Conservation (phyloP, 2,797 vertebrate species). For the Hapalemur alaotrensis region DNA sequence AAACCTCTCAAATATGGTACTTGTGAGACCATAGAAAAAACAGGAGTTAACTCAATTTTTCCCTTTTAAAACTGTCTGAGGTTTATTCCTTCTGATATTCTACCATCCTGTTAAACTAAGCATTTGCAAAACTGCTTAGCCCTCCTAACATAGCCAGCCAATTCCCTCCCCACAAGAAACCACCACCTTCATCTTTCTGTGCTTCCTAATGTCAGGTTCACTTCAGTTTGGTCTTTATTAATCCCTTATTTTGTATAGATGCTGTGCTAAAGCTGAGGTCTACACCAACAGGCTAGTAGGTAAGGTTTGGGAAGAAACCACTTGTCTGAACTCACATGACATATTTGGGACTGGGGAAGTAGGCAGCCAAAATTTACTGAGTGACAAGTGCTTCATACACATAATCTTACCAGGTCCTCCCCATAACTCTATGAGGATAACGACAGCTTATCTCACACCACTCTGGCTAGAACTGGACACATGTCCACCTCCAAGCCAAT, state of each 20-base stretch:
- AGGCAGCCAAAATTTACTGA: not conserved
- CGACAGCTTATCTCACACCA: not conserved
- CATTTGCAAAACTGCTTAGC: not conserved
- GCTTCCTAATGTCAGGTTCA: not conserved
- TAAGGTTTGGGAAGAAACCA: not conserved
- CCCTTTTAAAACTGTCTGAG: not conserved
- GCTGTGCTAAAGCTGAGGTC: not conserved
- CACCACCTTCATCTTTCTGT: not conserved
- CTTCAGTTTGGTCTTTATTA: not conserved
- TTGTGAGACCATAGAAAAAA: not conserved
- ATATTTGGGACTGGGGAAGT: not conserved
- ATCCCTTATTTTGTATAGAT: not conserved
- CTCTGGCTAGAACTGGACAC: not conserved
- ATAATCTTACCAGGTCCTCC: not conserved
- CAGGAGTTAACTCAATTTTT: not conserved
- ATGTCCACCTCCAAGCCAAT: not conserved
- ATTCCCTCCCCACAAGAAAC: not conserved
- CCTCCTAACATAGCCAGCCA: not conserved
- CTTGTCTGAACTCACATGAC: not conserved
- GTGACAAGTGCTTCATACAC: not conserved
- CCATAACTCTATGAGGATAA: not conserved
- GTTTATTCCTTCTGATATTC: not conserved
- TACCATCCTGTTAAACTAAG: not conserved
- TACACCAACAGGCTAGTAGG: not conserved
- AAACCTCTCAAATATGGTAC: not conserved